Conservation (phyloP, 64 coral and sea anemone genomes). For the Pachyseris speciosa region DNA sequence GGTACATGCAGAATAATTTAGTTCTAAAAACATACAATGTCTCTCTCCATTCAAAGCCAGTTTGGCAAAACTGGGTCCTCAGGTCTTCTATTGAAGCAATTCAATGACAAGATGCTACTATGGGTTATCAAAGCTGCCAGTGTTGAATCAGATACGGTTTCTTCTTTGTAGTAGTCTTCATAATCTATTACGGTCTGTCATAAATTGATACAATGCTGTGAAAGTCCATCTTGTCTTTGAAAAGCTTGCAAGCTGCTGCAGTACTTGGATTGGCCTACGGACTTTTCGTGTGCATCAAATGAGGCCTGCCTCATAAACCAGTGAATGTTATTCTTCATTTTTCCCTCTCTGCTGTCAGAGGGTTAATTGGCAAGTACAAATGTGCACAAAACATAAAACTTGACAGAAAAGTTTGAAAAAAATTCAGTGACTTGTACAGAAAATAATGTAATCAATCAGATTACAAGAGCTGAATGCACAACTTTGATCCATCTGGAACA, state of each 20-base stretch:
- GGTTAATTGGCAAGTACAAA: no score
- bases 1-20: conserved; percentile 20
- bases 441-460: background rate
- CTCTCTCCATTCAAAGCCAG: background rate
- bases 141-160: background rate
- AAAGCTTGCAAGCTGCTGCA: background rate
- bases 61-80: background rate
- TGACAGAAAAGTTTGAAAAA: background rate
- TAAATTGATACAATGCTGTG: no score
- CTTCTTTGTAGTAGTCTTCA: no score
- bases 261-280: background rate
- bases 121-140: background rate
- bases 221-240: background rate
- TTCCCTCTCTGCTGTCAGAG: no score
- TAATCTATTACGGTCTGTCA: no score
- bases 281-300: background rate
- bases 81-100: background rate
- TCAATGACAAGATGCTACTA: background rate
- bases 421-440: background rate
- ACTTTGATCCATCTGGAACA: background rate
- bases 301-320: conserved; percentile 4
- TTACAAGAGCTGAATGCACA: background rate
- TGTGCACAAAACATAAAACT: no score
- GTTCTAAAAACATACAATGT: conserved; percentile 15
- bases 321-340: background rate